phyloP scores from a whole-genome alignment of 2,113 vertebrate genomes.

The Cyphomyrus plagiostoma region DNA sequence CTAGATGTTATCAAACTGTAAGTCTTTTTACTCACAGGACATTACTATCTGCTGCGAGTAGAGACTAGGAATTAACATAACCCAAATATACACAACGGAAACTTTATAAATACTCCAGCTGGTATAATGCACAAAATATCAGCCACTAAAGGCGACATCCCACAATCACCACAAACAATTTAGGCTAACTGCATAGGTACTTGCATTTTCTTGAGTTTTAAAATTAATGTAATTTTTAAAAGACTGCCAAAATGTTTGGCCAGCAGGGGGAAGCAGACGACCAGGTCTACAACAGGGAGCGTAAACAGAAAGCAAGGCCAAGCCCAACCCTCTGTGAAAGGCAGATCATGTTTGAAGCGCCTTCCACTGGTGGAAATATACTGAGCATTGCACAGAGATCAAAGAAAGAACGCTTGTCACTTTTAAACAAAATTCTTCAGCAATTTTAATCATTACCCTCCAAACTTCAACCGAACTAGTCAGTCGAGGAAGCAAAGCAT shows the following conservation, averaged over 20 bases:
- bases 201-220: not conserved
- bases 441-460: conserved; percentile 13
- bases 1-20: not conserved
- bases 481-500: not conserved
- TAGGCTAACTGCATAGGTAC: not conserved
- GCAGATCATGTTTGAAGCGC: not conserved
- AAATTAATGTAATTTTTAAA: not conserved
- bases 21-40: not conserved
- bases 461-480: conserved; percentile 40
- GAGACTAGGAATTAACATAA: not conserved
- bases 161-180: not conserved
- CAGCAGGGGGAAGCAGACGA: conserved; percentile 11
- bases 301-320: not conserved
- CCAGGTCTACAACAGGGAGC: not conserved
- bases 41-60: not conserved
- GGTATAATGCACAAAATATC: not conserved
- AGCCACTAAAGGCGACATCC: not conserved
- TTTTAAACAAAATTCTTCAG: not conserved
- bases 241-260: not conserved
- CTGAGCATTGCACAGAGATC: not conserved
- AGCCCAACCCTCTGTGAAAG: not conserved
- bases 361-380: not conserved
- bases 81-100: not conserved
- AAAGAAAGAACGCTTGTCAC: not conserved
- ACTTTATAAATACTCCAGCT: not conserved